Conservation (phyloP, 2,113 vertebrate genomes). For the Patagioenas fasciata region DNA sequence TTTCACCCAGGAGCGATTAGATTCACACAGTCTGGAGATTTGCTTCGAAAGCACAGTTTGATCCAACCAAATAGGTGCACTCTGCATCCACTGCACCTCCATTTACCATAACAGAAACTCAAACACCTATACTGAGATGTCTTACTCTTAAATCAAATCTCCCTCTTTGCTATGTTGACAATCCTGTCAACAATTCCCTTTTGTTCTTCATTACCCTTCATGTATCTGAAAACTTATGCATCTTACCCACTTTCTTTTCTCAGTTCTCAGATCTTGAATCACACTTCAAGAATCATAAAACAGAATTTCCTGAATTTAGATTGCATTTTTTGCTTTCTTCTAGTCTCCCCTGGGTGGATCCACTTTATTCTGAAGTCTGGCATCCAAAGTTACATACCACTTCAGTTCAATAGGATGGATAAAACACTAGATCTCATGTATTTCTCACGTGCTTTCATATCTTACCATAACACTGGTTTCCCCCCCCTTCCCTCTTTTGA, state of each 20-base stretch:
- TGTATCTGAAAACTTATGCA: not conserved
- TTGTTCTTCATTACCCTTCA: not conserved
- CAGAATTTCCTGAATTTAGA: not conserved
- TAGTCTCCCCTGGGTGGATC: not conserved
- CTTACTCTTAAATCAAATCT: not conserved
- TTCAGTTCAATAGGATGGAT: not conserved
- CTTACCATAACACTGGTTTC: rapidly evolving
- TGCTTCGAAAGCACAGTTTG: not conserved
- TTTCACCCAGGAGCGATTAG: not conserved
- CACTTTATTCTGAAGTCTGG: not conserved
- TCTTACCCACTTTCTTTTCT: not conserved
- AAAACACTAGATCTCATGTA: not conserved
- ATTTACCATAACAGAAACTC: not conserved
- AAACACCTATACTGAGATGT: not conserved
- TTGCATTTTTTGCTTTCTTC: not conserved
- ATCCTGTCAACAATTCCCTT: not conserved
- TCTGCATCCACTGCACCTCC: not conserved
- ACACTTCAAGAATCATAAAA: not conserved
- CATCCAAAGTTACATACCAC: not conserved
- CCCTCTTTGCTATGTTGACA: not conserved
- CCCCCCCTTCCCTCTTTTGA: not conserved
- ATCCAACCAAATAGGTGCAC: not conserved
- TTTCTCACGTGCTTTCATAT: not conserved
- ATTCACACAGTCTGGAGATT: not conserved
- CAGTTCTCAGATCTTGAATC: not conserved